A percentile compares a stretch with the other conserved stretches of the same genome.
phyloP scores from a whole-genome alignment of 2,888 invertebrate species.

The Polyommatus iphigenia region DNA sequence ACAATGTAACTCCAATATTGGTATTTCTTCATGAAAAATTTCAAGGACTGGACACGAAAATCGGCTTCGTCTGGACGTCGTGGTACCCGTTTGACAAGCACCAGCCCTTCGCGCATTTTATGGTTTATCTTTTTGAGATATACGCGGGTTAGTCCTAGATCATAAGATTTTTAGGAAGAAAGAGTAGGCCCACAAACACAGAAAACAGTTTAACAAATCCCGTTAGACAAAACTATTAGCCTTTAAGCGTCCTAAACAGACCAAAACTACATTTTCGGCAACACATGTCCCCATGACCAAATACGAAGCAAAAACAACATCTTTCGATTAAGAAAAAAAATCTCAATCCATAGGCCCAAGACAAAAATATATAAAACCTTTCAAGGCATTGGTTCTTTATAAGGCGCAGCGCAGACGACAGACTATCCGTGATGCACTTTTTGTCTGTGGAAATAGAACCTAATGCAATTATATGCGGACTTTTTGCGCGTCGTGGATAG shows the following conservation, averaged over 20 bases:
- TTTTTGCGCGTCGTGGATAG: no score
- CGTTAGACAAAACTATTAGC: not conserved
- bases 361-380: not conserved
- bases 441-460: no score
- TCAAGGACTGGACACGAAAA: conserved; percentile 50
- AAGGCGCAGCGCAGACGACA: no score
- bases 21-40: conserved; percentile 55
- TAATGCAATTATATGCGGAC: no score
- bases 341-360: not conserved
- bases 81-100: conserved; percentile 75
- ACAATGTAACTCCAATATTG: conserved; percentile 64
- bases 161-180: not conserved
- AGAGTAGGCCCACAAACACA: not conserved
- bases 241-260: not conserved
- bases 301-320: not conserved
- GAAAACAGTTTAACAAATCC: not conserved
- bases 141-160: conserved; percentile 56
- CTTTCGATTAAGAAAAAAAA: not conserved
- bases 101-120: conserved; percentile 56
- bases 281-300: not conserved
- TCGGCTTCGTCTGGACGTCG: conserved; percentile 69
- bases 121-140: conserved; percentile 68
- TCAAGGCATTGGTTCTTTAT: no score
- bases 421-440: no score
- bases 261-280: not conserved